Conservation (phyloP, 2,888 invertebrate genomes). For the Oscheius sp. region DNA sequence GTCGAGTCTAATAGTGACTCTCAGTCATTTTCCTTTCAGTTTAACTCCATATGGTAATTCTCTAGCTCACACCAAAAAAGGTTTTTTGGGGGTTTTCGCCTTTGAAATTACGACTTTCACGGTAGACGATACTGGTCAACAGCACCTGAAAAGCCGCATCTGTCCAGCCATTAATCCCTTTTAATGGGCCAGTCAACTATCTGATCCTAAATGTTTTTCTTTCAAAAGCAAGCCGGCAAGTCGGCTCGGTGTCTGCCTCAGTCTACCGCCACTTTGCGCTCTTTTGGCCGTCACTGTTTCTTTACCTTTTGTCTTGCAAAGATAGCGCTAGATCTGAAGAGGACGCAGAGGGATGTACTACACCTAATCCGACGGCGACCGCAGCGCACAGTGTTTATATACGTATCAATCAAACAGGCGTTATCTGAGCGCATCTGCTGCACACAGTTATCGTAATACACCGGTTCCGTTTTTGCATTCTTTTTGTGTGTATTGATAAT, state of each 20-base stretch:
- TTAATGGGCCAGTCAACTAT: slow-evolving; percentile 28
- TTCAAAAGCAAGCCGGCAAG: background rate
- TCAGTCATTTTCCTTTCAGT: background rate
- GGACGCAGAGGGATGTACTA: slow-evolving; percentile 35
- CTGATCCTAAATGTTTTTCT: slow-evolving; percentile 18
- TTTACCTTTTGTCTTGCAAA: background rate
- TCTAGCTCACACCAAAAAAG: background rate
- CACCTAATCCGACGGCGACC: slow-evolving; percentile 33
- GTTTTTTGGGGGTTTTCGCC: no score
- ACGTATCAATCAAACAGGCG: slow-evolving; percentile 39
- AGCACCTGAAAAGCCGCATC: slow-evolving; percentile 31
- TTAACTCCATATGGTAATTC: background rate
- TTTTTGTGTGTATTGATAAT: background rate
- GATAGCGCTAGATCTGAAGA: slow-evolving; percentile 30
- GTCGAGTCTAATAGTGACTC: background rate
- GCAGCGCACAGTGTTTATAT: slow-evolving; percentile 36
- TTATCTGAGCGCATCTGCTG: slow-evolving; percentile 35
- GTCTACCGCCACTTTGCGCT: background rate
- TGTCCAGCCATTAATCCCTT: slow-evolving; percentile 35
- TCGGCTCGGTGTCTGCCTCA: background rate
- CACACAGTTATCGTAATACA: slow-evolving; percentile 31
- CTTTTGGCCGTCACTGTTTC: slow-evolving; percentile 1
- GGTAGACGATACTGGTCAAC: background rate
- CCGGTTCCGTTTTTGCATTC: slow-evolving; percentile 8
- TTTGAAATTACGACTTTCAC: no score